Percentiles rank a stretch among this genome's conserved stretches.
Conservation (phyloP, 1,140 invertebrate species). For the Drosophila virilis region DNA sequence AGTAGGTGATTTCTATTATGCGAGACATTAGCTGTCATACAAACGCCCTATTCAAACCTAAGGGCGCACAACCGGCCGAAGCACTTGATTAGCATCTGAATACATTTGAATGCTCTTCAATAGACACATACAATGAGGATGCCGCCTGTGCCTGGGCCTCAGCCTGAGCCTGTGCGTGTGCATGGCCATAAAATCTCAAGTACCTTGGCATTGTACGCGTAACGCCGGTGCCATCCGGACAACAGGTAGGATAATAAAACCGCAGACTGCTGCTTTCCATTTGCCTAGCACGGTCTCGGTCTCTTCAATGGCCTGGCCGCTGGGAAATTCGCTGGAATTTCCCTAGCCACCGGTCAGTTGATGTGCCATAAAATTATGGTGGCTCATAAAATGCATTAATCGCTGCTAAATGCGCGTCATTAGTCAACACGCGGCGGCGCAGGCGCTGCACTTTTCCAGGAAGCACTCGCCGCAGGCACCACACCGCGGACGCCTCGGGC, state of each 20-base stretch:
- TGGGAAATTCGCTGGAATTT: slow-evolving; percentile 78
- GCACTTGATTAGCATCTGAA: slow-evolving; percentile 78
- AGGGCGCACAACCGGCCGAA: slow-evolving; percentile 44
- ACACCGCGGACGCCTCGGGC: slow-evolving; percentile 43
- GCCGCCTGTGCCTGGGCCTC: slow-evolving; percentile 6
- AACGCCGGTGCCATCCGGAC: slow-evolving; percentile 66
- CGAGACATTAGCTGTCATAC: slow-evolving; percentile 82
- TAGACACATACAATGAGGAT: slow-evolving; percentile 6
- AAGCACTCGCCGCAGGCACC: slow-evolving; percentile 55
- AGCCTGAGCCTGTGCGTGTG: not conserved
- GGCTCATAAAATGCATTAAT: slow-evolving; percentile 81
- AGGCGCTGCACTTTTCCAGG: slow-evolving; percentile 68
- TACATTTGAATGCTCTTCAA: slow-evolving; percentile 25
- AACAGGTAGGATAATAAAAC: slow-evolving; percentile 68
- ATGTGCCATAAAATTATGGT: slow-evolving; percentile 82
- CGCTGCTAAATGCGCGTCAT: slow-evolving; percentile 82
- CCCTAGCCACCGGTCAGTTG: slow-evolving; percentile 63
- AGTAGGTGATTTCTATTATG: slow-evolving; percentile 83
- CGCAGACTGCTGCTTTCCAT: slow-evolving; percentile 57
- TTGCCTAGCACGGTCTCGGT: slow-evolving; percentile 24
- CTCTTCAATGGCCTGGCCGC: slow-evolving; percentile 60
- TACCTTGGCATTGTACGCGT: slow-evolving; percentile 62
- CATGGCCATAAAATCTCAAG: slow-evolving; percentile 74
- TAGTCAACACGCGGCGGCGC: slow-evolving; percentile 73
- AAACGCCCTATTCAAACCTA: slow-evolving; percentile 78